Base-by-base conservation (phyloP, 2,888 invertebrate species). In the Eupithecia pulchellata region DNA sequence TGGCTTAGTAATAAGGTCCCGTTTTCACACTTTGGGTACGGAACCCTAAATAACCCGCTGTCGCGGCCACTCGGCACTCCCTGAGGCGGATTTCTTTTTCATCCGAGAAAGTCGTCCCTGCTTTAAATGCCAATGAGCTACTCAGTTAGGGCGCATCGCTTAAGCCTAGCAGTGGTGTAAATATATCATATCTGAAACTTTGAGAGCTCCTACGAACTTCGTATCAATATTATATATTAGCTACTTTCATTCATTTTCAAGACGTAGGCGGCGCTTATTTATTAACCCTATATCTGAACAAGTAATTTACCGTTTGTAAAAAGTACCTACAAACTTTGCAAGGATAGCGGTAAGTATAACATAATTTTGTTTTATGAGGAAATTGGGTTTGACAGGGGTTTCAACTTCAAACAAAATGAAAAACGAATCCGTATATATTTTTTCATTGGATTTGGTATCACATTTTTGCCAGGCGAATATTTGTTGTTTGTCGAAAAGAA, bases 131-230 rank as follows among this genome's bases (percentile, higher is more conserved):
- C n/a, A n/a, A 30, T 3, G 1, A 0, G 17, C 34, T 13, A 13
- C 34, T 13, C 6, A 13, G 11, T 36, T 36, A 13, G 34, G 34
- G 13, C 13, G 34, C 34, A 2, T 36, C 34, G 34, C 13, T 36
- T 4, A 36, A 36, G 39, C 39, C 39, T 39, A 17, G 17, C 36
- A 39, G 17, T 39, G 17, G 17, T 17, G 17, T 39, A 4, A 36
- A 1, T 39, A n/a, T 39, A 39, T 39, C n/a, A n/a, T 36, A 36
- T 13, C 39, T 39, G 39, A 27, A 74, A 65, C 57, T 77, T 75
- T 67, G 32, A 77, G 71, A 74, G 75, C 74, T 75, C 27, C 34
- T 42, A 8, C 32, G 17, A 69, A 52, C 25, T 25, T 25, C 2
- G 42, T 47, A 47, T 42, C 6, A n/a, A n/a, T n/a, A 47, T 20